Evolutionary conservation across 2,113 vertebrate genomes (phyloP).

Genomic region (Lophotis ruficrista): DNA sequence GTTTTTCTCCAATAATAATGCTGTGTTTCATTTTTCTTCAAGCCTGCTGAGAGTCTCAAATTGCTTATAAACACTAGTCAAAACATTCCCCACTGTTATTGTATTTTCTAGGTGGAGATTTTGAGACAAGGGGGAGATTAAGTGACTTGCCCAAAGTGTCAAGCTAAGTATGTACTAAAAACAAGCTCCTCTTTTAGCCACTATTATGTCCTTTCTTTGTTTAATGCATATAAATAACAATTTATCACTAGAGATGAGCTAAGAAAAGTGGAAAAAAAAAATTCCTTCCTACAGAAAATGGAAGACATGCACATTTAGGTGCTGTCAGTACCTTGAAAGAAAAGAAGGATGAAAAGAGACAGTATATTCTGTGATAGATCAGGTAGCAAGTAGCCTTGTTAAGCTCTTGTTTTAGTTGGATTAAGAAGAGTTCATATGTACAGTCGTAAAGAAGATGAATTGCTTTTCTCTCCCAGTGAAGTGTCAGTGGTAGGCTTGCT

Average conservation of each 20-base stretch:
- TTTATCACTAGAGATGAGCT: background rate
- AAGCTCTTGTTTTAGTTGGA: background rate
- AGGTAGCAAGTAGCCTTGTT: background rate
- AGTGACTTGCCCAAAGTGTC: background rate
- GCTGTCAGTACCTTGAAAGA: background rate
- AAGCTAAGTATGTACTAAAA: background rate
- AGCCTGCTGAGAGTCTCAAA: background rate
- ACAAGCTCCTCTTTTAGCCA: background rate
- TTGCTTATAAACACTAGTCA: background rate
- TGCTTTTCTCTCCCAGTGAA: background rate
- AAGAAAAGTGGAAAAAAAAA: background rate
- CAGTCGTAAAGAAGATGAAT: background rate
- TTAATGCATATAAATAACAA: background rate
- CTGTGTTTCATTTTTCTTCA: background rate
- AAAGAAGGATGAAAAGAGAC: background rate
- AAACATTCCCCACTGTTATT: background rate
- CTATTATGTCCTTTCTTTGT: background rate
- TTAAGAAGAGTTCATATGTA: background rate
- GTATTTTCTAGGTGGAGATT: background rate
- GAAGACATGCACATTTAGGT: fast-evolving
- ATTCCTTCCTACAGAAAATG: background rate
- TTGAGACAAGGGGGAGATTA: background rate
- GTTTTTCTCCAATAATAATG: background rate
- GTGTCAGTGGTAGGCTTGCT: background rate
- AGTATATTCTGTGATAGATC: background rate